phyloP scores from a whole-genome alignment of 37 sponge, comb jelly and placozoan genomes.

The Mnemiopsis leidyi region DNA sequence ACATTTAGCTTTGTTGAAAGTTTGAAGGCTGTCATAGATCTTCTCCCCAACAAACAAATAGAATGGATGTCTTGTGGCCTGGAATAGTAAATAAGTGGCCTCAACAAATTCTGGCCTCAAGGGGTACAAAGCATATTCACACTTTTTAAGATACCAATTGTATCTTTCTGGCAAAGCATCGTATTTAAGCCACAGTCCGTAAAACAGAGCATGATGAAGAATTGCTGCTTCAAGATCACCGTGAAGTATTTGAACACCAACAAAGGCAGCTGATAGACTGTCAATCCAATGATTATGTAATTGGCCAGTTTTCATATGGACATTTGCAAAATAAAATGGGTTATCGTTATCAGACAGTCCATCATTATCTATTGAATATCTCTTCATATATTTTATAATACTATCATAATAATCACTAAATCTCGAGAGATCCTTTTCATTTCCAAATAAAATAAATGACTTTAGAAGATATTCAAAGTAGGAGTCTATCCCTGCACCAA shows the following conservation, averaged over 20 bases:
- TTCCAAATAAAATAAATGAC: constrained; percentile 91
- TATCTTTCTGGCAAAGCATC: constrained; percentile 91
- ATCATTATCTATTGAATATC: constrained; percentile 68
- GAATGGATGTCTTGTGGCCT: constrained; percentile 94
- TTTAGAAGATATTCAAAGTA: constrained; percentile 96
- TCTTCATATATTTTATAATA: constrained; percentile 79
- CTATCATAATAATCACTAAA: constrained; percentile 78
- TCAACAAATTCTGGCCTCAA: constrained; percentile 94
- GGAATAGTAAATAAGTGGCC: constrained; percentile 92
- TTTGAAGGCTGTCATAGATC: constrained; percentile 81
- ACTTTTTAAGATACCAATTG: constrained; percentile 75
- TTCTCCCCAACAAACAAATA: constrained; percentile 92
- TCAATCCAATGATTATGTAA: constrained; percentile 87
- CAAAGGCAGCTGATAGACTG: constrained; percentile 90
- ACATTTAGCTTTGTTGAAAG: constrained; percentile 80
- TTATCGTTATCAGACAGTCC: not conserved
- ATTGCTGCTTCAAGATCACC: constrained; percentile 94
- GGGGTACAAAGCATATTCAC: constrained; percentile 87
- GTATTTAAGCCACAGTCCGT: constrained; percentile 89
- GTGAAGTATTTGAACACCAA: constrained; percentile 82
- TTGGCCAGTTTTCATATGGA: constrained; percentile 83
- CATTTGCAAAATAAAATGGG: constrained; percentile 77
- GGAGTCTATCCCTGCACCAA: constrained; percentile 98
- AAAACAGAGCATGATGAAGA: constrained; percentile 90
- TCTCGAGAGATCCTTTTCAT: constrained; percentile 83